A percentile compares a stretch with the other conserved stretches of the same genome.
Conservation (phyloP, 2,888 invertebrate species). For the Caenorhabditis becei region DNA sequence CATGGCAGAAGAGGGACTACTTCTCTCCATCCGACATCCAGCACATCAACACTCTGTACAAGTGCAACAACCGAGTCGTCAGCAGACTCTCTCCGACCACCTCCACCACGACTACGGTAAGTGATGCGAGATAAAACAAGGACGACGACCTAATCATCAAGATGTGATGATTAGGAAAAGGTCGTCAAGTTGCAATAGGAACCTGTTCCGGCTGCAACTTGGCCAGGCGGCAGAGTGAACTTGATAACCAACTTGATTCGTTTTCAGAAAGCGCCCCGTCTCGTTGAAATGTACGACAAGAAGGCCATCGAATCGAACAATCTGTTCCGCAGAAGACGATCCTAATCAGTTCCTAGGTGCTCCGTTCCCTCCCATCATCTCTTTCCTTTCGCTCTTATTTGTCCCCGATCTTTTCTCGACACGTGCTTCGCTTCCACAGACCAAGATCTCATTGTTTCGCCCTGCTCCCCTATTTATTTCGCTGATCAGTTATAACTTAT, state of each 20-base stretch:
- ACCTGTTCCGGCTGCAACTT: conserved; percentile 52
- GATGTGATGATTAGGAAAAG: conserved; percentile 28
- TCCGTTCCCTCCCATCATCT: conserved; percentile 34
- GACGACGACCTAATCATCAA: conserved; percentile 28
- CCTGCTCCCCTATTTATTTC: not conserved
- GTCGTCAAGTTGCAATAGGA: conserved; percentile 37
- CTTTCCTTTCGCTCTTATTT: conserved; percentile 49
- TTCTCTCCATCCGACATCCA: conserved; percentile 66
- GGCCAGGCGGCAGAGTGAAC: conserved; percentile 45
- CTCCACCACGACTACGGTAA: conserved; percentile 44
- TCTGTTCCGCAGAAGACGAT: conserved; percentile 59
- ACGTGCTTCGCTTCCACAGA: conserved; percentile 43
- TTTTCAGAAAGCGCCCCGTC: conserved; percentile 41
- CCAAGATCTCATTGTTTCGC: conserved; percentile 29
- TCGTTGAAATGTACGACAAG: conserved; percentile 41
- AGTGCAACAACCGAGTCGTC: conserved; percentile 55
- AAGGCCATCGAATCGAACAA: conserved; percentile 56
- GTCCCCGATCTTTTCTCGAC: conserved; percentile 41
- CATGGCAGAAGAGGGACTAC: conserved; percentile 56
- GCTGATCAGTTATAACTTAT: not conserved
- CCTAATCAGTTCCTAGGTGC: conserved; percentile 33
- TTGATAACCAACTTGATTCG: conserved; percentile 46
- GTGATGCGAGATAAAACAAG: conserved; percentile 21
- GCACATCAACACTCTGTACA: conserved; percentile 67
- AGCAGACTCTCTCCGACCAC: conserved; percentile 23